Evolutionary conservation across 1,140 invertebrate genomes (phyloP).

Genomic region (Paraescarpia echinospica): DNA sequence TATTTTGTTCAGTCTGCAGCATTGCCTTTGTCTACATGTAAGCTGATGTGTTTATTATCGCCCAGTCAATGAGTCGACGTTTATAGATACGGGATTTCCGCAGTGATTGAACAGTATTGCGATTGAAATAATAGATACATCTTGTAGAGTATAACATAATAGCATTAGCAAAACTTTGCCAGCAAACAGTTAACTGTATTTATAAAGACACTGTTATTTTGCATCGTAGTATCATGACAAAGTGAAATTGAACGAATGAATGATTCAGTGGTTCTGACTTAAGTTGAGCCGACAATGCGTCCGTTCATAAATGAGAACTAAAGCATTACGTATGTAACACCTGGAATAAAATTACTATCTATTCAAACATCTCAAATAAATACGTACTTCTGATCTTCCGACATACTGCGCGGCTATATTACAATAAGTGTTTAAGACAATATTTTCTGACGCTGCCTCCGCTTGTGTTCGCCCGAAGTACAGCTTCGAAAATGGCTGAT

Average conservation of each 20-base stretch:
- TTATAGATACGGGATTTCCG: background rate
- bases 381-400: background rate
- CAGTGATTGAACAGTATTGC: background rate
- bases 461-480: background rate
- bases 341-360: background rate
- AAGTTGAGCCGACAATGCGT: background rate
- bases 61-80: background rate
- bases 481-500: background rate
- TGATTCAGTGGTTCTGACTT: background rate
- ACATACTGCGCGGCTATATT: background rate
- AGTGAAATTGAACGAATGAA: conserved; percentile 6
- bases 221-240: background rate
- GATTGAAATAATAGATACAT: background rate
- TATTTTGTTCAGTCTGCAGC: background rate
- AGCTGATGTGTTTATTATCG: background rate
- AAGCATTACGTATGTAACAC: background rate
- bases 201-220: background rate
- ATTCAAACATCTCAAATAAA: background rate
- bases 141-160: background rate
- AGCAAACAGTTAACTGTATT: background rate
- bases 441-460: background rate
- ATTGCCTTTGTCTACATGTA: background rate
- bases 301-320: background rate
- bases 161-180: background rate
- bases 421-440: background rate